These are phyloP conservation scores for Drosophila subpulchrella DNA, from an alignment of 1,140 invertebrate species.

Conservation along the genomic window DNA sequence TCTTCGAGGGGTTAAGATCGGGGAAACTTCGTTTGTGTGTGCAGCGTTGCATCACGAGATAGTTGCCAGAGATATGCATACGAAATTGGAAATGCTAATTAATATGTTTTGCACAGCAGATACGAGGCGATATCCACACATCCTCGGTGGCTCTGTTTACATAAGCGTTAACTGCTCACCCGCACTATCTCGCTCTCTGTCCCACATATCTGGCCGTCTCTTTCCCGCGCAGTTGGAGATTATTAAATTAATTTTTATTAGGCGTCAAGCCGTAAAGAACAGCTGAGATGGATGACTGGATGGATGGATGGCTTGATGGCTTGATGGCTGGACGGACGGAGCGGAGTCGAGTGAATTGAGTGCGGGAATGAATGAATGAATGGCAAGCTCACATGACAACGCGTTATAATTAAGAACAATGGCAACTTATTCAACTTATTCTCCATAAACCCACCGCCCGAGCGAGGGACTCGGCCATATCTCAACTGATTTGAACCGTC, in stretches of 20 bases:
- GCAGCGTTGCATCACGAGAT: conserved; percentile 79
- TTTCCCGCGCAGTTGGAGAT: conserved; percentile 35
- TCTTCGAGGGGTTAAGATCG: conserved; percentile 12
- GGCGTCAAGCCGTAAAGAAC: conserved; percentile 80
- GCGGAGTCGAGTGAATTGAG: conserved; percentile 23
- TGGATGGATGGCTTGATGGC: background rate
- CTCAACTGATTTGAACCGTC: conserved; percentile 30
- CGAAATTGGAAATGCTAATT: conserved; percentile 81
- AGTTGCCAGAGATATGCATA: conserved; percentile 76
- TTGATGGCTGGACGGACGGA: conserved; percentile 6
- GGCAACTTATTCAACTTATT: conserved; percentile 70
- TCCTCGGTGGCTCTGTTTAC: conserved; percentile 68
- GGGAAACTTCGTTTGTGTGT: conserved; percentile 46
- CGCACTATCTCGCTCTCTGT: conserved; percentile 22
- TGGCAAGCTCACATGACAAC: conserved; percentile 80
- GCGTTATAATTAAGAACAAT: conserved; percentile 82
- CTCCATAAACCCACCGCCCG: background rate
- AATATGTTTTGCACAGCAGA: conserved; percentile 81
- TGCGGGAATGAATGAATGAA: conserved; percentile 59
- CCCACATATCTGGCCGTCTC: background rate
- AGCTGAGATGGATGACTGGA: conserved; percentile 57
- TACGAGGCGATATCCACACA: conserved; percentile 64
- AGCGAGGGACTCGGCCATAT: conserved; percentile 13
- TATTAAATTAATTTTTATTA: conserved; percentile 83
- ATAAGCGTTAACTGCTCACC: conserved; percentile 72